Percentiles rank a stretch among this genome's conserved stretches.
phyloP scores from a whole-genome alignment of 2,797 vertebrate genomes.

The Leptodactylus fallax region DNA sequence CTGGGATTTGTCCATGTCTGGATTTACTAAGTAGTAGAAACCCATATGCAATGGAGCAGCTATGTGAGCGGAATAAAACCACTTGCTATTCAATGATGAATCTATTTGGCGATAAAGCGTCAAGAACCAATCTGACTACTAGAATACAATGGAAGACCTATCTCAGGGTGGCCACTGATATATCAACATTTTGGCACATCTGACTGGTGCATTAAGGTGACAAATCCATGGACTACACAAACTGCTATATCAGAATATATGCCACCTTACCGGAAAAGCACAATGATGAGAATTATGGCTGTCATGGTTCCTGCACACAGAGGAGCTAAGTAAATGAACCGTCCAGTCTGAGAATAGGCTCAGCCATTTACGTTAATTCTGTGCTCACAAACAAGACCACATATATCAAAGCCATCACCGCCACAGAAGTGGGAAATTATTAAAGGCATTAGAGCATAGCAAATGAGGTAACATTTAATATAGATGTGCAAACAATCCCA shows the following conservation, averaged over 20 bases:
- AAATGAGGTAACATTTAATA: slow-evolving; percentile 30
- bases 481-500: slow-evolving; percentile 11
- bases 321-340: not conserved
- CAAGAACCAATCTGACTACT: not conserved
- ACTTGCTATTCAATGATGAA: not conserved
- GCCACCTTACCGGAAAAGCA: not conserved
- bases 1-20: not conserved
- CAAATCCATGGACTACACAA: not conserved
- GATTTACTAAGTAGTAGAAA: not conserved
- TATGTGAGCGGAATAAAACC: not conserved
- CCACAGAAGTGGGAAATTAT: slow-evolving; percentile 12
- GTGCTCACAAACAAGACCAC: slow-evolving; percentile 15
- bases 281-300: not conserved
- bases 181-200: not conserved
- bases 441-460: slow-evolving; percentile 23
- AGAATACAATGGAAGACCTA: not conserved
- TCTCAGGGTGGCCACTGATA: not conserved
- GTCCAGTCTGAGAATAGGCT: not conserved
- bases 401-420: not conserved
- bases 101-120: not conserved
- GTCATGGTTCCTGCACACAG: not conserved
- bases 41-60: not conserved
- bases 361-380: slow-evolving; percentile 5
- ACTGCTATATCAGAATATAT: not conserved
- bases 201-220: not conserved